phyloP scores from a whole-genome alignment of 2,113 vertebrate genomes.

The Tympanuchus pallidicinctus region DNA sequence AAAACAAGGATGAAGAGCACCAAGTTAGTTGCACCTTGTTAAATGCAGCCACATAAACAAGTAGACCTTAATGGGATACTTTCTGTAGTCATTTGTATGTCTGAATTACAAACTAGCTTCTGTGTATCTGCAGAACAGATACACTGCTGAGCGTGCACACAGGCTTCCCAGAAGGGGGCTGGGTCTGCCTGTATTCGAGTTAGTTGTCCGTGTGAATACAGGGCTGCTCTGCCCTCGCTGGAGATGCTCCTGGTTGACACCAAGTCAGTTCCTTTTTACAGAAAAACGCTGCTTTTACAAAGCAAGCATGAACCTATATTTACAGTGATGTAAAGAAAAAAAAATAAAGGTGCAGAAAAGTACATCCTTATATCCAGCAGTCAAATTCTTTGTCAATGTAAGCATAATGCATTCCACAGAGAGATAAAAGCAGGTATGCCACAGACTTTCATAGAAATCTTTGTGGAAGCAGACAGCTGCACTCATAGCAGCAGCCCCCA shows the following conservation, averaged over 20 bases:
- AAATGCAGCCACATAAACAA: background rate
- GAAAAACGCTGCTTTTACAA: background rate
- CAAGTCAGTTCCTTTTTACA: background rate
- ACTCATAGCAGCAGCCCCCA: background rate
- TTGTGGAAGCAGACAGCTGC: background rate
- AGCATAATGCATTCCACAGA: background rate
- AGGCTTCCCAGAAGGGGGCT: rapidly evolving
- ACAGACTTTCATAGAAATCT: background rate
- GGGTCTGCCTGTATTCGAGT: background rate
- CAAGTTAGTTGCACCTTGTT: background rate
- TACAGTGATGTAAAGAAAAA: background rate
- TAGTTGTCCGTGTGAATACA: background rate
- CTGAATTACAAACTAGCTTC: background rate
- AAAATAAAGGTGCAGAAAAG: background rate
- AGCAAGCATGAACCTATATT: background rate
- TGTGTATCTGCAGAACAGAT: background rate
- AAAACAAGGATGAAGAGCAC: background rate
- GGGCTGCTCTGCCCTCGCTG: background rate
- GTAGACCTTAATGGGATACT: background rate
- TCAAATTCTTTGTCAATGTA: background rate
- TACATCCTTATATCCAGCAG: background rate
- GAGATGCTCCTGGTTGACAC: background rate
- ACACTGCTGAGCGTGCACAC: background rate
- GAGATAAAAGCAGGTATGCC: background rate
- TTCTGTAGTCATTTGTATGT: background rate